Evolutionary conservation across 1,140 invertebrate genomes (phyloP), one percentile per base, ranked within the genome.

Genomic region (Dinoponera quadriceps): DNA sequence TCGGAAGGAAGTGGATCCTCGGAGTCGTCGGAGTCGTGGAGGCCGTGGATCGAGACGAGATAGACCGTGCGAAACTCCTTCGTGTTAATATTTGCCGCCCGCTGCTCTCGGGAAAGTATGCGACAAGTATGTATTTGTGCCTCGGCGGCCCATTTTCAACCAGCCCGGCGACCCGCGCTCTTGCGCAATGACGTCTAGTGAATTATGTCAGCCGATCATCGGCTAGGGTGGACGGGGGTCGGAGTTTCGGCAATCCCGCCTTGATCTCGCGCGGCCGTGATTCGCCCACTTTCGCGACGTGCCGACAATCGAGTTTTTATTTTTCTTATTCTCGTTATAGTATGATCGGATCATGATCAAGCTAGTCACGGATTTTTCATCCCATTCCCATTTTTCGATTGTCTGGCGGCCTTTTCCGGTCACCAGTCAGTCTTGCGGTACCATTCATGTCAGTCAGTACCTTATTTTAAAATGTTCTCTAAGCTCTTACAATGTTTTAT

Each of bases 21-120:
- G 51, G 51, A 77, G 18, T n/a, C n/a, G n/a, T n/a, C n/a, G 27
- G 51, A 44, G 22, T 54, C 60, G 25, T 33, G 69, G n/a, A 33
- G 25, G 3, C 29, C 59, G 59, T 48, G 33, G 16, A 65, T 51
- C 55, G 48, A 68, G 20, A 44, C 38, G 38, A 11, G 4, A 44
- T 44, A 44, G 9, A 44, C 38, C 63, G 72, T 59, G 63, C 59
- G 29, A n/a, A n/a, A 69, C 57, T 66, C 63, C 54, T 71, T 27
- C 49, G 51, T 66, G 81, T 74, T 55, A 62, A 62, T 75, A 59
- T 29, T 84, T 86, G 57, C n/a, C 82, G 74, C 57, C 44, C 63
- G 66, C 51, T 84, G 75, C 74, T 83, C 51, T 57, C 22, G 48
- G 65, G n/a, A 80, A 73, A 49, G 59, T 72, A 81, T 57, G 66